Base-by-base conservation (phyloP, 2,113 vertebrate species). In the Probosciger aterrimus region DNA sequence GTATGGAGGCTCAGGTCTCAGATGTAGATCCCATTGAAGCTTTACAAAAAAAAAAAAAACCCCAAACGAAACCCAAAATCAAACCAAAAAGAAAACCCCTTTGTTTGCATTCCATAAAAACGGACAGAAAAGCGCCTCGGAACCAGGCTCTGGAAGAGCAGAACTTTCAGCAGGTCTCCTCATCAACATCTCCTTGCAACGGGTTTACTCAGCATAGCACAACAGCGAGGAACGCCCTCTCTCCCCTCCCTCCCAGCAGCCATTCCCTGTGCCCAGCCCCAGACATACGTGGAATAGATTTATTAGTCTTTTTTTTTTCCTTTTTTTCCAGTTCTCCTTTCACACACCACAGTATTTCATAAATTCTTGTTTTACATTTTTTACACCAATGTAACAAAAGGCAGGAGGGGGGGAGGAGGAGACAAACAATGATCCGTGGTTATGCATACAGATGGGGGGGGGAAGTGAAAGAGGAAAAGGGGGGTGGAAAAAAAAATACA, bases 331-430 rank as follows among this genome's bases (percentile, higher is more conserved):
- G 97, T 97, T 98, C 95, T 96, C 97, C 97, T 97, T 97, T 97
- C 98, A 97, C 97, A 98, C 97, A 97, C 97, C 98, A 97, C 96
- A 97, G 97, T 97, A 97, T 95, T 97, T 98, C 97, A 98, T 98
- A 98, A 98, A 98, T 97, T 97, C 96, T 98, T 97, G 97, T 98
- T 98, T 98, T 98, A 98, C 98, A 98, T 97, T 98, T 98, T 98
- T 98, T 98, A 98, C 98, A 98, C 98, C 96, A 92, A 98, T 97
- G 97, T 98, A 98, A 98, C 97, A 98, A 98, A 98, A 98, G 97
- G 97, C 92, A 79, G 95, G 96, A 87, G 50, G 83, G 50, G 83
- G 93, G 93, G 43, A 14, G 52, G 75, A 86, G 30, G 94, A 96
- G 90, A 96, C 94, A 83, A 94, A 86, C 96, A 76, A 86, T 96